Evolutionary conservation across 2,113 vertebrate species (phyloP).

Genomic region (Leptodactylus fuscus): DNA sequence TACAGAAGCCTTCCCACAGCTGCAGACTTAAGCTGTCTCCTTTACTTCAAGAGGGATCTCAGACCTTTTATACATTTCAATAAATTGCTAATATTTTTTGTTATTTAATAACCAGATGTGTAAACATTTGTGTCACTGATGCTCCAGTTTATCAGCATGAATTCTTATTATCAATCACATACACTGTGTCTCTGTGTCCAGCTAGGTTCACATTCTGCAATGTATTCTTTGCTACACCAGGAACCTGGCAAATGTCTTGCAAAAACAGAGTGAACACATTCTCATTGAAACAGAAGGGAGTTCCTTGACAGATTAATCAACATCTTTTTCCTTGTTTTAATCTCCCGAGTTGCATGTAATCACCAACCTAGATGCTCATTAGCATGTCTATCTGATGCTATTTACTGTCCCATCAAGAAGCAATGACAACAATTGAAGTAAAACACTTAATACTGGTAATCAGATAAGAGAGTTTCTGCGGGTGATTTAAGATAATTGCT

Average conservation of each 20-base stretch:
- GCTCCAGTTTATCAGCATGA: background rate
- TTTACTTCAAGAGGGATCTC: background rate
- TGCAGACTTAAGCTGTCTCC: too few relatives aligned
- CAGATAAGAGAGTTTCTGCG: constrained; percentile 53
- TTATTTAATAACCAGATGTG: background rate
- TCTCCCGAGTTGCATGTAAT: constrained; percentile 22
- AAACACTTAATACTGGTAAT: constrained; percentile 41
- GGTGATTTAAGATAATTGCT: constrained; percentile 39
- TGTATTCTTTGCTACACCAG: background rate
- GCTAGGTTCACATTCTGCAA: background rate
- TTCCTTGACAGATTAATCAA: constrained; percentile 41
- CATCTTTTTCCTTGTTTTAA: constrained; percentile 40
- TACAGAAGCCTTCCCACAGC: background rate
- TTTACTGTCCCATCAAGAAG: constrained; percentile 36
- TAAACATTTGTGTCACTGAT: background rate
- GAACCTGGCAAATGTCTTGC: background rate
- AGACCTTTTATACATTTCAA: background rate
- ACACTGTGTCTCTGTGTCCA: background rate
- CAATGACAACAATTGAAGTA: constrained; percentile 42
- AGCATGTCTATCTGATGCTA: constrained; percentile 41
- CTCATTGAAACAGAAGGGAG: constrained; percentile 27
- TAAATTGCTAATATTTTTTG: background rate
- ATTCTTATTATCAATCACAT: background rate
- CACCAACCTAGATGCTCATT: constrained; percentile 44
- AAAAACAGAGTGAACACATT: constrained; percentile 16